Evolutionary conservation across 1,140 invertebrate genomes (phyloP), one percentile per base, ranked within the genome.

Genomic region (Nasonia vitripennis): DNA sequence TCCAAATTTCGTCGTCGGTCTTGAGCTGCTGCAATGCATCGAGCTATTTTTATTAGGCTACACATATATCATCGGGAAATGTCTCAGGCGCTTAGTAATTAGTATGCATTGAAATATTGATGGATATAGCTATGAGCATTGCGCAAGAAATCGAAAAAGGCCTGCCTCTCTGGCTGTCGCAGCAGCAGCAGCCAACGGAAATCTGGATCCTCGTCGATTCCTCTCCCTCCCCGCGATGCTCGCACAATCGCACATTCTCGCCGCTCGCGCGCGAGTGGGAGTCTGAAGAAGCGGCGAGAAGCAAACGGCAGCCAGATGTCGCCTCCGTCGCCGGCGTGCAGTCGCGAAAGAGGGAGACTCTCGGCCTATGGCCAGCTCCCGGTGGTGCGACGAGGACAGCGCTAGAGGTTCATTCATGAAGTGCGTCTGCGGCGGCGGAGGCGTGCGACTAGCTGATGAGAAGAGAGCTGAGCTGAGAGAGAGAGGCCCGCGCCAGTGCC

Each of bases 331-430:
- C 10, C 68, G 6, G 23, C 68, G 68, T 31, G 7, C 51, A 41
- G 10, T 2, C 34, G 23, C 4, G 2, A 14, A 34, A 20, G 34
- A 45, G 34, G 2, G 37, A 75, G 37, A 34, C 11, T 37, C 31
- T 37, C 20, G 23, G 71, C 27, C 71, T 51, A 12, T 17, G 12
- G 48, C 14, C n/a, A n/a, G n/a, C 12, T 62, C 4, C 55, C 55
- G 17, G 55, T 20, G 55, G 73, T 6, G 73, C 34, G 37, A 41
- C 34, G 34, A 34, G 5, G 73, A 41, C 10, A 45, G 73, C 31
- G 73, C 31, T 34, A 34, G 37, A 45, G 83, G 71, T 84, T 79
- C 83, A 84, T 84, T 84, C 83, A 84, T 84, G 83, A 79, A 34
- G n/a, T 34, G 55, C 51, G 73, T 41, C 20, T 48, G 51, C 81